These are phyloP conservation scores for Strix aluco DNA, from an alignment of 2,113 vertebrate species.

Conservation along the genomic window DNA sequence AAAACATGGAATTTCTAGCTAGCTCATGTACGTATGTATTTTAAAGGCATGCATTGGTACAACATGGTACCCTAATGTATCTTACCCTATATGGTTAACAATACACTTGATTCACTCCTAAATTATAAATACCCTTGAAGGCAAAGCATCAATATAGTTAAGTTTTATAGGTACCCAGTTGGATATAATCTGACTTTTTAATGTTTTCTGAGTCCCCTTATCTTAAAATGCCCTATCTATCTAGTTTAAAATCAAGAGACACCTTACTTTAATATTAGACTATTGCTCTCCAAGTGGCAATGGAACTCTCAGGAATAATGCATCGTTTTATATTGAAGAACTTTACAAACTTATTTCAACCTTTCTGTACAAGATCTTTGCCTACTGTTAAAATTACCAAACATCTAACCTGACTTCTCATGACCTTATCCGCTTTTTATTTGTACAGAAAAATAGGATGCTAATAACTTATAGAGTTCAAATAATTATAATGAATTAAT, in stretches of 20 bases:
- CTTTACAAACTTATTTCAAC: neutral
- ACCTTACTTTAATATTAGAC: neutral
- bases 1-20: neutral
- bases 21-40: neutral
- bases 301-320: neutral
- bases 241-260: neutral
- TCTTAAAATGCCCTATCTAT: neutral
- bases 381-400: neutral
- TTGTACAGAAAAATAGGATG: neutral
- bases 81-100: neutral
- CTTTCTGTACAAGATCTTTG: neutral
- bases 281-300: neutral
- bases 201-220: neutral
- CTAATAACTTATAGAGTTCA: neutral
- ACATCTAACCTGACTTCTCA: neutral
- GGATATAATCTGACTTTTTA: neutral
- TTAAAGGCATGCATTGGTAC: neutral
- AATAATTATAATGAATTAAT: neutral
- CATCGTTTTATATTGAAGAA: neutral
- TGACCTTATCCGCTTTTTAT: neutral
- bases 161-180: neutral
- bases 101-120: neutral
- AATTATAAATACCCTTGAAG: neutral
- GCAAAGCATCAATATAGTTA: neutral
- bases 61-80: too few relatives aligned